Conservation (phyloP, 2,113 vertebrate genomes). For the Capreolus pygargus region DNA sequence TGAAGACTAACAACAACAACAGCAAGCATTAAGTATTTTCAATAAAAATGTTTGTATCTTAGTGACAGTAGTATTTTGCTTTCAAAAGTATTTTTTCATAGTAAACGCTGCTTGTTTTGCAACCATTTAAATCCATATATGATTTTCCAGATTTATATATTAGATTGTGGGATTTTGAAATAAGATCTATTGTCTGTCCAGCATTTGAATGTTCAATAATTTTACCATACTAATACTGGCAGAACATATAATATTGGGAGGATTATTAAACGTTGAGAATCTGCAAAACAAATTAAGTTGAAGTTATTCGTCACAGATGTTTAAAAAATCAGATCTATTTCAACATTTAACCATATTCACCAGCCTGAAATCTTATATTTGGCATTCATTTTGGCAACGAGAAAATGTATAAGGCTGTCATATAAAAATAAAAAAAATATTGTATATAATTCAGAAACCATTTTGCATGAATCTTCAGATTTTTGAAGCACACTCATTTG, state of each 20-base stretch:
- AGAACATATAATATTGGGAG: slow-evolving; percentile 45
- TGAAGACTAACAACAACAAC: neutral
- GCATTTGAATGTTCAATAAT: slow-evolving; percentile 35
- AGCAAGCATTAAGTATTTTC: neutral
- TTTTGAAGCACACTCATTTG: neutral
- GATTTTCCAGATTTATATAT: neutral
- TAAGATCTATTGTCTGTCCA: slow-evolving; percentile 29
- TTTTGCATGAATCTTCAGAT: neutral
- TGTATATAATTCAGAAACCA: neutral
- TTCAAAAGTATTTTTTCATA: neutral
- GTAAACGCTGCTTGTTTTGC: neutral
- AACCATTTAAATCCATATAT: neutral
- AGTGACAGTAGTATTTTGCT: neutral
- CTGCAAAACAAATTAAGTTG: slow-evolving; percentile 59
- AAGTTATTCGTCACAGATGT: slow-evolving; percentile 62
- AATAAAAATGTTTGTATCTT: neutral
- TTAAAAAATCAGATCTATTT: slow-evolving; percentile 58
- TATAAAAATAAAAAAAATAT: slow-evolving; percentile 23
- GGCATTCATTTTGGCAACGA: neutral
- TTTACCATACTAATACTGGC: slow-evolving; percentile 20
- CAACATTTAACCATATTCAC: slow-evolving; percentile 26
- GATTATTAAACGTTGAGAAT: slow-evolving; percentile 24
- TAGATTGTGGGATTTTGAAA: slow-evolving; percentile 13
- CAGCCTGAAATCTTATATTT: slow-evolving; percentile 29
- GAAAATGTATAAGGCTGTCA: neutral